These are phyloP conservation scores for Anthopleura xanthogrammica DNA, from an alignment of 92 coral and sea anemone genomes.

Conservation along the genomic window DNA sequence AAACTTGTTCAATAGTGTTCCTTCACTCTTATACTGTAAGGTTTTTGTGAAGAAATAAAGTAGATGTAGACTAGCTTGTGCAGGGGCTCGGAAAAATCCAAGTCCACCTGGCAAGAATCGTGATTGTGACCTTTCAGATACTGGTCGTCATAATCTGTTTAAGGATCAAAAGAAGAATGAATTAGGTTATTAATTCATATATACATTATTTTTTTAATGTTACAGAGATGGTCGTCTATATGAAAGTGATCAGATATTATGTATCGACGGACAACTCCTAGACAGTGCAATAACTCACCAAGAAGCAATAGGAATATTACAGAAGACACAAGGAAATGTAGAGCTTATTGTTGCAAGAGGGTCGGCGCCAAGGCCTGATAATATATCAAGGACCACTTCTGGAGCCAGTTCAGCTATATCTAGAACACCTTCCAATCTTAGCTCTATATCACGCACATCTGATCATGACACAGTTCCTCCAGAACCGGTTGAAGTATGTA, in stretches of 20 bases:
- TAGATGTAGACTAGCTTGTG: too few relatives aligned
- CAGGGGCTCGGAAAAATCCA: too few relatives aligned
- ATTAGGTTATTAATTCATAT: not conserved
- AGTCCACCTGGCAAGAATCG: too few relatives aligned
- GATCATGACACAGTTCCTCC: slow-evolving; percentile 71
- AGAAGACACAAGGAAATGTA: slow-evolving; percentile 88
- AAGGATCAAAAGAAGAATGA: too few relatives aligned
- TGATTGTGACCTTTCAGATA: too few relatives aligned
- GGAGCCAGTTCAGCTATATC: slow-evolving; percentile 87
- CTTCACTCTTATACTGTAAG: too few relatives aligned
- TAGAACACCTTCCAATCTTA: slow-evolving; percentile 86
- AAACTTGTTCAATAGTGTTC: too few relatives aligned
- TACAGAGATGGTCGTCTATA: slow-evolving; percentile 88
- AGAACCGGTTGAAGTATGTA: not conserved
- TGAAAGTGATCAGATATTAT: slow-evolving; percentile 97
- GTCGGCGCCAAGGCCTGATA: slow-evolving; percentile 78
- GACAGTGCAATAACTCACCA: slow-evolving; percentile 95
- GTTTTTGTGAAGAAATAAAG: too few relatives aligned
- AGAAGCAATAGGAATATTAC: slow-evolving; percentile 93
- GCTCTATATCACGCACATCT: slow-evolving; percentile 80
- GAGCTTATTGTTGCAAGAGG: slow-evolving; percentile 95
- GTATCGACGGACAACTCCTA: slow-evolving; percentile 84
- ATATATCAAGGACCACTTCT: slow-evolving; percentile 86
- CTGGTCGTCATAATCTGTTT: too few relatives aligned
- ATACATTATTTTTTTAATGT: not conserved